Evolutionary conservation across 2,888 invertebrate species (phyloP).

Genomic region (Nemotelus pantherinus): DNA sequence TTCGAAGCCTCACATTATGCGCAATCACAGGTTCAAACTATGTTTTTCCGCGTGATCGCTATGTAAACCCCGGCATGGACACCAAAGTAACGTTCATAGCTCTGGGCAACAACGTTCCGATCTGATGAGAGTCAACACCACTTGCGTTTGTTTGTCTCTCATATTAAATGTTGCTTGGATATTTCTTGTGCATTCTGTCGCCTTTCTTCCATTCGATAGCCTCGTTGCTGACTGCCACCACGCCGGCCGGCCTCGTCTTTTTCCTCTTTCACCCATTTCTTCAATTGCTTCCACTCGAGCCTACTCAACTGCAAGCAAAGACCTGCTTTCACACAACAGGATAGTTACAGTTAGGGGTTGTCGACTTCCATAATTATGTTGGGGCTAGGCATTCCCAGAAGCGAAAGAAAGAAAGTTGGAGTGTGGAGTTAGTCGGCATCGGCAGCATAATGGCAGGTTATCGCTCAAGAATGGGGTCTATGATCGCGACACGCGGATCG

Average conservation of each 20-base stretch:
- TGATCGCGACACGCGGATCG: slow-evolving; percentile 33
- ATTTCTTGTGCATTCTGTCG: slow-evolving; percentile 26
- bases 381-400: slow-evolving; percentile 42
- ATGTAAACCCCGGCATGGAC: neutral
- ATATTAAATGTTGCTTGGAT: slow-evolving; percentile 1
- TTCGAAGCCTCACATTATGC: slow-evolving; percentile 18
- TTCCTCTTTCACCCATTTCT: slow-evolving; percentile 30
- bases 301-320: too few relatives aligned
- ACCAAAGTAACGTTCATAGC: neutral
- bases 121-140: slow-evolving; percentile 15
- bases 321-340: slow-evolving; percentile 38
- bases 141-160: slow-evolving; percentile 22
- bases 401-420: slow-evolving; percentile 23
- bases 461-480: slow-evolving; percentile 35
- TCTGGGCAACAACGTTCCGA: too few relatives aligned
- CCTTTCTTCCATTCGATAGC: slow-evolving; percentile 12
- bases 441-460: slow-evolving; percentile 37
- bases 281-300: slow-evolving; percentile 26
- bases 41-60: neutral
- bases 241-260: neutral
- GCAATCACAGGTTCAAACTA: neutral
- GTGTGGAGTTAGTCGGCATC: neutral
- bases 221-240: neutral
- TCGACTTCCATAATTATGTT: slow-evolving; percentile 45
- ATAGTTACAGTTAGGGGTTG: slow-evolving; percentile 47